Percentiles rank a stretch among this genome's conserved stretches.
phyloP scores from a whole-genome alignment of 2,797 vertebrate genomes.

The Girardinus metallicus region DNA sequence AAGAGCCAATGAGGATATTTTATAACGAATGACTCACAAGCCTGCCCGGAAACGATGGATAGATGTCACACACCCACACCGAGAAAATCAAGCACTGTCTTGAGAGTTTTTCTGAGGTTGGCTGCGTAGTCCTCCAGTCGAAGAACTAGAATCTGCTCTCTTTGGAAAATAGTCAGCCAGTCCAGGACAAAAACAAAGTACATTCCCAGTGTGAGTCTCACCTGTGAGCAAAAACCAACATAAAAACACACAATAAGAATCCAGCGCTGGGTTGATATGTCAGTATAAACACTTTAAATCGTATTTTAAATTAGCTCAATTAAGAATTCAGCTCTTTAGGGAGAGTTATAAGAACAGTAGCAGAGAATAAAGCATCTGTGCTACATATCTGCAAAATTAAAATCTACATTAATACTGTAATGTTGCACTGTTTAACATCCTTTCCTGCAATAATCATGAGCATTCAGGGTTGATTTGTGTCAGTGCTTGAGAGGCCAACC shows the following conservation, averaged over 20 bases:
- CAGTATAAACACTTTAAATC: background rate
- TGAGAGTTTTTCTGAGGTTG: conserved; percentile 86
- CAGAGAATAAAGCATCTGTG: background rate
- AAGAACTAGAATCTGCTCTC: conserved; percentile 90
- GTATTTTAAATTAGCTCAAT: background rate
- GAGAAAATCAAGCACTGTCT: conserved; percentile 89
- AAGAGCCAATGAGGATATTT: background rate
- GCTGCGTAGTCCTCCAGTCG: conserved; percentile 91
- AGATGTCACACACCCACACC: conserved; percentile 79
- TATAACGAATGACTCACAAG: background rate
- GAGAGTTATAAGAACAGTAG: background rate
- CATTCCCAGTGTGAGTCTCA: conserved; percentile 89
- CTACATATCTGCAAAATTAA: background rate
- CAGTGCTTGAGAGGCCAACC: background rate
- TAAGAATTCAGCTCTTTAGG: background rate
- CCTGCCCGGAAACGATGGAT: background rate
- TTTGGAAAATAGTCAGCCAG: conserved; percentile 90
- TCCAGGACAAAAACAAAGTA: conserved; percentile 93
- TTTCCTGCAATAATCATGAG: background rate
- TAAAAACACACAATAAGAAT: background rate
- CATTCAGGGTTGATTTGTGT: background rate
- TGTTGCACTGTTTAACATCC: background rate
- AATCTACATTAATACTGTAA: background rate
- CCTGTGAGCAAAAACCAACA: conserved; percentile 71
- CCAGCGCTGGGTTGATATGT: background rate